phyloP scores from a whole-genome alignment of 35 echinoderm and acorn worm species.

The Eucidaris tribuloides region DNA sequence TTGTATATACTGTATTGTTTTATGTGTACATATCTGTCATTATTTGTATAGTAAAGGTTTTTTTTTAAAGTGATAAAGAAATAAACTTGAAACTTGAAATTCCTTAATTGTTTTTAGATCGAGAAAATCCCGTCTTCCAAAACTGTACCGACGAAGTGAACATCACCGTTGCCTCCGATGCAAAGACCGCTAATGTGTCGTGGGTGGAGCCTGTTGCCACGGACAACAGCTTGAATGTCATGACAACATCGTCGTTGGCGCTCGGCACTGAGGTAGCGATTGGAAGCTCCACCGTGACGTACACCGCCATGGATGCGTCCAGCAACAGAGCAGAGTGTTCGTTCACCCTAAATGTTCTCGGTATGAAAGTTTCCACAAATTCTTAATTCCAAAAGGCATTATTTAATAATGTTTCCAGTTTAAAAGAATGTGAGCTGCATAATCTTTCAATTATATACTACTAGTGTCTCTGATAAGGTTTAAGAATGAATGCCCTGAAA shows the following conservation, averaged over 20 bases:
- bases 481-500: no score
- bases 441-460: no score
- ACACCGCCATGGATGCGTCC: constrained; percentile 20
- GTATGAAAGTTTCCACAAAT: no score
- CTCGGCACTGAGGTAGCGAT: background rate
- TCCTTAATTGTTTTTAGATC: constrained; percentile 10
- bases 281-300: constrained; percentile 20
- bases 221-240: background rate
- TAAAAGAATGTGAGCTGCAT: no score
- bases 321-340: constrained; percentile 12
- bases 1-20: no score
- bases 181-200: background rate
- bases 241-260: background rate
- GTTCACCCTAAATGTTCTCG: constrained; percentile 14
- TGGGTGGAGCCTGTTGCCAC: background rate
- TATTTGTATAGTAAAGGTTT: no score
- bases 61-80: no score
- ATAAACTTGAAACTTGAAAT: no score
- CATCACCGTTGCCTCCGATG: background rate
- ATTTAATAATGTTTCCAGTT: no score
- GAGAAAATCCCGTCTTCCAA: constrained; percentile 19
- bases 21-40: no score
- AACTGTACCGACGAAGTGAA: background rate
- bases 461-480: no score
- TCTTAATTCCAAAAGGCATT: no score